Percentiles rank a stretch among this genome's conserved stretches.
Evolutionary conservation across 1,140 invertebrate species (phyloP).

Genomic region (Hyposmocoma kahamanoa): DNA sequence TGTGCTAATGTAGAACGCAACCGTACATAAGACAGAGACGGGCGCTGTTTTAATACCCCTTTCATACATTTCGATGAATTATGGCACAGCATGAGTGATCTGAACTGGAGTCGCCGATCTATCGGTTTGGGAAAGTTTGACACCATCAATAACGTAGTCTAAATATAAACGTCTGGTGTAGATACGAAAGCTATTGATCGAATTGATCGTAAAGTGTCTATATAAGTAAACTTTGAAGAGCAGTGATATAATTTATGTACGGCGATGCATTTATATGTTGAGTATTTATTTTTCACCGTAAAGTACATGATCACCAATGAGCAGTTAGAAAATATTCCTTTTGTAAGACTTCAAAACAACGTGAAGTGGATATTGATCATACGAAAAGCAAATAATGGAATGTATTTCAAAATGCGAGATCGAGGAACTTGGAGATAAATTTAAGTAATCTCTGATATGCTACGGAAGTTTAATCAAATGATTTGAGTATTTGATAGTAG

Average conservation of each 20-base stretch:
- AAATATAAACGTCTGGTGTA: slow-evolving; percentile 44
- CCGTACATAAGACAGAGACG: slow-evolving; percentile 59
- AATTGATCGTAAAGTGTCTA: neutral
- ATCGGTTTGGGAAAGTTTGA: slow-evolving; percentile 57
- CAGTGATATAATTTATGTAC: too few relatives aligned
- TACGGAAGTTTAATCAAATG: neutral
- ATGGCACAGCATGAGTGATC: slow-evolving; percentile 51
- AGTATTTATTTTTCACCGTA: too few relatives aligned
- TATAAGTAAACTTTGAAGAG: too few relatives aligned
- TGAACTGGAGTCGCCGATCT: slow-evolving; percentile 51
- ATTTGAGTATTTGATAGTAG: neutral
- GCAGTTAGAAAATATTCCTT: too few relatives aligned
- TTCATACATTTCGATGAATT: slow-evolving; percentile 62
- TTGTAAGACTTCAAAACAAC: too few relatives aligned
- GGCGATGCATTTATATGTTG: too few relatives aligned
- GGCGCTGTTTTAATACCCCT: slow-evolving; percentile 46
- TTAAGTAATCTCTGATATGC: too few relatives aligned
- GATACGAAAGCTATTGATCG: slow-evolving; percentile 6
- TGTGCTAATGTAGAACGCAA: slow-evolving; percentile 53
- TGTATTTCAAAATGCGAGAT: too few relatives aligned
- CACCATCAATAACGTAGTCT: slow-evolving; percentile 46
- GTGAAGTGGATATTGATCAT: too few relatives aligned
- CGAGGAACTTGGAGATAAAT: too few relatives aligned
- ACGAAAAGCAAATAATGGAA: too few relatives aligned
- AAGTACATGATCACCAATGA: too few relatives aligned